Conservation (phyloP, 2,797 vertebrate species). For the Helicolenus hilgendorfi region DNA sequence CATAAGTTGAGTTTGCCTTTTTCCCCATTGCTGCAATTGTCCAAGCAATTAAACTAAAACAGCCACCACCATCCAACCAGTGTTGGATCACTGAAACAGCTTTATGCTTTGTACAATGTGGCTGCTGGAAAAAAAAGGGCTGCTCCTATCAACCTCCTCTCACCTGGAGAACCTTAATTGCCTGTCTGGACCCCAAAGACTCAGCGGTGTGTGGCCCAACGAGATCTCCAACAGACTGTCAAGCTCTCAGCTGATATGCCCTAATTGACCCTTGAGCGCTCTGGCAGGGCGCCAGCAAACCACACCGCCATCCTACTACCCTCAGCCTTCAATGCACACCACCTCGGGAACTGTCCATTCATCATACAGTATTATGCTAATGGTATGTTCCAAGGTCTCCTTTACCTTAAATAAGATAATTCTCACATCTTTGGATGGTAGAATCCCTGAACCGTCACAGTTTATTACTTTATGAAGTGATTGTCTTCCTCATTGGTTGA, state of each 20-base stretch:
- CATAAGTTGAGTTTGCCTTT: neutral
- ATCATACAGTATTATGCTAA: conserved; percentile 57
- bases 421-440: conserved; percentile 28
- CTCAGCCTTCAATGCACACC: conserved; percentile 9
- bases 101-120: neutral
- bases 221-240: conserved; percentile 35
- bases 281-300: conserved; percentile 43
- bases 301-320: neutral
- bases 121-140: neutral
- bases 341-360: conserved; percentile 31
- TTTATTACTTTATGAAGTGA: conserved; percentile 50
- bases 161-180: conserved; percentile 36
- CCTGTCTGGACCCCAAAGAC: conserved; percentile 19
- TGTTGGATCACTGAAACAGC: neutral
- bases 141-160: neutral
- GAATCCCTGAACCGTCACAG: conserved; percentile 20
- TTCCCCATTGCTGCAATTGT: neutral
- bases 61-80: neutral
- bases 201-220: conserved; percentile 9
- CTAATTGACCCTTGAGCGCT: conserved; percentile 62
- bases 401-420: conserved; percentile 42
- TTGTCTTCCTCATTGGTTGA: conserved; percentile 56
- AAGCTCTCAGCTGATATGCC: conserved; percentile 31
- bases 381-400: conserved; percentile 32
- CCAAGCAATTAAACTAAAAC: neutral